phyloP scores from a whole-genome alignment of 2,797 vertebrate genomes.

The Thamnophis elegans region DNA sequence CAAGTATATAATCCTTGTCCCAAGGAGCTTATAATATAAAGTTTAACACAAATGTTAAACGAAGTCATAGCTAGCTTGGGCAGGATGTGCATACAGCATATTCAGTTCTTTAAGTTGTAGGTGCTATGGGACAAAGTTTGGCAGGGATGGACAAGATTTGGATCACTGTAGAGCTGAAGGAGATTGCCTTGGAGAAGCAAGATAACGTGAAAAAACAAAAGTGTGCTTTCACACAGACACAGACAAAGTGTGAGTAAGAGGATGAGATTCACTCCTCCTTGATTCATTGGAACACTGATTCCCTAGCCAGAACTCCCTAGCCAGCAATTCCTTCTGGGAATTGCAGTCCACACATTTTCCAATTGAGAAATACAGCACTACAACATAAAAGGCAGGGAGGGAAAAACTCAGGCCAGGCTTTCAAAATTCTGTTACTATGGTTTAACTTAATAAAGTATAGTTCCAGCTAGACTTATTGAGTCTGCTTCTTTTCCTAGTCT shows the following conservation, averaged over 20 bases:
- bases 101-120: no score
- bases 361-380: neutral
- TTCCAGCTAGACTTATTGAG: neutral
- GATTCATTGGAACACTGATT: neutral
- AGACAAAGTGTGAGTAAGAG: neutral
- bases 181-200: neutral
- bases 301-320: neutral
- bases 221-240: neutral
- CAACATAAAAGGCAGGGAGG: neutral
- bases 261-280: neutral
- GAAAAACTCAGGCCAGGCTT: neutral
- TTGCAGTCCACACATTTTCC: neutral
- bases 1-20: neutral
- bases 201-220: neutral
- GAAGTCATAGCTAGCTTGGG: neutral
- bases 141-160: neutral
- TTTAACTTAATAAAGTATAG: neutral
- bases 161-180: neutral
- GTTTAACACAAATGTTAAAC: neutral
- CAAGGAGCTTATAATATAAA: neutral
- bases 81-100: neutral
- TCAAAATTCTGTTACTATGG: neutral
- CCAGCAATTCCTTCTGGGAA: neutral
- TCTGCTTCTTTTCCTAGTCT: neutral
- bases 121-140: no score